phyloP scores from a whole-genome alignment of 2,888 invertebrate species.

The Thecophora atra region DNA sequence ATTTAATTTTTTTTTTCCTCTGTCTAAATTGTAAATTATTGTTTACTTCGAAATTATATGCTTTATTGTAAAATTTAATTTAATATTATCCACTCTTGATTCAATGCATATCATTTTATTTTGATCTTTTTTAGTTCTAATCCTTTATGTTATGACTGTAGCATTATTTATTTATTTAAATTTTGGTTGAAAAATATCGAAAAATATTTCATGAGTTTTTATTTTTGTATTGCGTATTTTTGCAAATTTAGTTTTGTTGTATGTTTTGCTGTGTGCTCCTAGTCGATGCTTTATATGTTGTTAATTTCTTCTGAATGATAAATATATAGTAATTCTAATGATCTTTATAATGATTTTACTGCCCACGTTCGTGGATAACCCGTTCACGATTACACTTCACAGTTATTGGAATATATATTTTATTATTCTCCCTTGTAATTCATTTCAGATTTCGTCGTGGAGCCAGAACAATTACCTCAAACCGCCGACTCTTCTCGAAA shows the following conservation, averaged over 20 bases:
- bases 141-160: too few species aligned
- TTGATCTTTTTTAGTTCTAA: too few species aligned
- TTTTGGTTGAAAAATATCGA: neutral
- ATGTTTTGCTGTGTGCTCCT: neutral
- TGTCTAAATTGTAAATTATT: neutral
- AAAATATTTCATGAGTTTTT: neutral
- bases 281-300: too few species aligned
- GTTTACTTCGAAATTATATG: neutral
- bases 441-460: slow-evolving; percentile 60
- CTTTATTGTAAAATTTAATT: neutral
- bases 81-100: neutral
- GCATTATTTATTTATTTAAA: neutral
- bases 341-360: too few species aligned
- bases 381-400: neutral
- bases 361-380: too few species aligned
- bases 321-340: too few species aligned
- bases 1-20: neutral
- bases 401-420: neutral
- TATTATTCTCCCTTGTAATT: slow-evolving; percentile 6
- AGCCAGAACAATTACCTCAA: slow-evolving; percentile 52
- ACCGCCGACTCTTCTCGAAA: slow-evolving; percentile 18
- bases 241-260: neutral
- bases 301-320: too few species aligned
- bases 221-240: neutral
- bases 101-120: too few species aligned